Evolutionary conservation across 2,888 invertebrate species (phyloP), one percentile per base, ranked within the genome.

Genomic region (Coleophora deauratella): DNA sequence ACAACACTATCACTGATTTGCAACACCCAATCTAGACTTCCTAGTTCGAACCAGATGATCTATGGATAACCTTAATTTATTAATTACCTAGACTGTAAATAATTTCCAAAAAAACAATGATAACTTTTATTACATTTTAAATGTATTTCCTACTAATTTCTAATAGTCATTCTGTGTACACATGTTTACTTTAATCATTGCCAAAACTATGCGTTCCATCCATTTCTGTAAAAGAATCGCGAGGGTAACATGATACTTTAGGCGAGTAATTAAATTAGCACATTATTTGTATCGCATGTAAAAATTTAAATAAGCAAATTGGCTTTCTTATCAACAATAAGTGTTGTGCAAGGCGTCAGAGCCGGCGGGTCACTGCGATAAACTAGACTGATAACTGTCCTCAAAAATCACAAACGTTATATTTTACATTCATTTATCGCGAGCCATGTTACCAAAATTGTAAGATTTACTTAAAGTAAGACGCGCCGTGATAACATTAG

Each of bases 291-390:
- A 35, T 40, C 28, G 28, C 21, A 10, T 38, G 15, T 21, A 21
- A 21, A 21, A 35, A 10, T 35, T 49, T 50, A 49, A 54, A 59
- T 55, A 61, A 68, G 65, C 62, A 67, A 73, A 69, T 70, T 62
- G 58, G 51, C 56, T 50, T 42, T 46, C 55, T 71, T 77, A 78
- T 77, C 76, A 59, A 47, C 55, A 60, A 49, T 50, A 58, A 58
- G 52, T 59, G 64, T 74, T 80, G 76, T 77, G 76, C 75, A 79
- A 79, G 72, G 65, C 62, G 61, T 62, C 57, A 54, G 35, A 44
- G 45, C 52, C 46, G 55, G 57, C 55, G 68, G 77, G 79, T 78
- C 78, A 77, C 40, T 47, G 45, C 51, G 79, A 80, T 81, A 81
- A 81, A 72, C 77, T 61, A 49, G 27, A 45, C 47, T 47, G 76